Evolutionary conservation across 2,888 invertebrate species (phyloP), one percentile per base, ranked within the genome.

Genomic region (Hedya salicella): DNA sequence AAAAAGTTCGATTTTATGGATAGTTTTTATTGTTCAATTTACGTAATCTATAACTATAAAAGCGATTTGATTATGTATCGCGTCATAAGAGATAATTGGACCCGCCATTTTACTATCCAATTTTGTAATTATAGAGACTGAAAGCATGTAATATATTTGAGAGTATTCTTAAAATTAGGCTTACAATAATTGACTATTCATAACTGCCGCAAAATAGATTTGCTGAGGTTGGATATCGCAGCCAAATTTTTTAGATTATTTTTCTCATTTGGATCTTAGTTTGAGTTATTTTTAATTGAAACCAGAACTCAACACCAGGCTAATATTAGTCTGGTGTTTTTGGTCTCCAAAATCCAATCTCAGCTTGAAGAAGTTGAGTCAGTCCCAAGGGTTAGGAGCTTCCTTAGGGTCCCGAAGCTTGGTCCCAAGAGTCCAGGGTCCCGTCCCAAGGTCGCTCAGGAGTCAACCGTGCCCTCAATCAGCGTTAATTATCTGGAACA

Each of bases 401-500:
- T 25, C 25, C 25, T 3, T 4, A 36, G 36, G 36, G 36, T 36
- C 36, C 3, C 9, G 36, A 5, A 9, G 36, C 9, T 52, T 32
- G 16, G 62, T 21, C 50, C 57, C 42, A 40, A 50, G 62, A 59
- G 71, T 52, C 42, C 42, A 50, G 61, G 60, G 71, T 72, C 73
- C 73, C 71, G 73, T 76, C 72, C 75, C 85, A 80, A 86, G 87
- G 83, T 91, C 91, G 89, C 91, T 91, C 91, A 91, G 86, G 87
- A 83, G 81, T 85, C 88, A 80, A 76, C 81, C 79, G 79, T 74
- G 83, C 87, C 88, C 87, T 91, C 90, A 91, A 82, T 91, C 91
- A 80, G 90, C 89, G 79, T 88, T 91, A 79, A 91, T 73, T 78
- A 91, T 91, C 91, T 92, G 91, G 89, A 92, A 92, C 91, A 92